Conservation (phyloP, 1,140 invertebrate species). For the Sarcophaga bullata region DNA sequence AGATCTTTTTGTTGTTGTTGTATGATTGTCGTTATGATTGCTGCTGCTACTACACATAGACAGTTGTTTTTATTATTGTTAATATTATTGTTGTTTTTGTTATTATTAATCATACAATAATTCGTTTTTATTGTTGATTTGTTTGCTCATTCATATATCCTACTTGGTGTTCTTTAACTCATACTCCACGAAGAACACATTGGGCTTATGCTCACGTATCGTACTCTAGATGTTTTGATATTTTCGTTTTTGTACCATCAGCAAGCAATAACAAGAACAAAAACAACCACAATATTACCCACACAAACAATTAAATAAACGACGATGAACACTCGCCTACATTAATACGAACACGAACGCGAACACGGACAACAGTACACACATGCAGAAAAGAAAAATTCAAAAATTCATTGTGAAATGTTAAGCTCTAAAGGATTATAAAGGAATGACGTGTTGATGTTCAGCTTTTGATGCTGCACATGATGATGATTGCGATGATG, state of each 20-base stretch:
- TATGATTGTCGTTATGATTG: neutral
- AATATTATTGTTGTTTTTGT: too few species aligned
- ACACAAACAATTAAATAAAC: neutral
- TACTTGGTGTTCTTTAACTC: neutral
- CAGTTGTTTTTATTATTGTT: too few species aligned
- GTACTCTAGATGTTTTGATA: neutral
- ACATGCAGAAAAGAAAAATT: neutral
- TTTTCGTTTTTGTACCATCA: neutral
- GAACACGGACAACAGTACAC: neutral
- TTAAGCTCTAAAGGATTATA: slow-evolving; percentile 39
- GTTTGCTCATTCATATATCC: slow-evolving; percentile 38
- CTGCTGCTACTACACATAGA: neutral
- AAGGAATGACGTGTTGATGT: slow-evolving; percentile 37
- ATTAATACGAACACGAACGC: neutral
- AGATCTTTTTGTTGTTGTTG: slow-evolving; percentile 1
- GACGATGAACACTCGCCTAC: neutral
- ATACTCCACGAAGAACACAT: neutral
- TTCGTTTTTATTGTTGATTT: slow-evolving; percentile 31
- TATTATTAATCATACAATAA: too few species aligned
- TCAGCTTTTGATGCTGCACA: slow-evolving; percentile 12
- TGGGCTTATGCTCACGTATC: too few species aligned
- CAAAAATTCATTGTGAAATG: neutral
- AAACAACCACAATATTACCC: too few species aligned
- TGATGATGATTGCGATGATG: too few species aligned
- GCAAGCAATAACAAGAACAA: neutral